Conservation (phyloP, 2,797 vertebrate genomes). For the Sarcophilus harrisii region DNA sequence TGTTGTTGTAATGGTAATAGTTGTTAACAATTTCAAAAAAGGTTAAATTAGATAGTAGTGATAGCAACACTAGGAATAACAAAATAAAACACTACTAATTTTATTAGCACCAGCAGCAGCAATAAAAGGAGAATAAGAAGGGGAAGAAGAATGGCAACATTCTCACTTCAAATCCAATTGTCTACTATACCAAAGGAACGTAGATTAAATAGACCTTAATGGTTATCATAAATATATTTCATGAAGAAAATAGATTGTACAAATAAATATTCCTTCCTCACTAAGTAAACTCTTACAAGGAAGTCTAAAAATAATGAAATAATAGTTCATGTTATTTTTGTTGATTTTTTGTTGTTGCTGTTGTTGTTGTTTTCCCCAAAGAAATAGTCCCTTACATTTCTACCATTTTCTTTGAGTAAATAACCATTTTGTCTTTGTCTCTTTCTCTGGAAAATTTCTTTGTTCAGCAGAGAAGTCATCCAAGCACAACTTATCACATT, state of each 20-base stretch:
- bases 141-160: neutral
- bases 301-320: neutral
- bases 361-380: neutral
- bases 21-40: too few relatives aligned
- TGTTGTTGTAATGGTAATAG: too few relatives aligned
- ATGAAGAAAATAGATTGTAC: neutral
- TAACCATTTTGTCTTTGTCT: neutral
- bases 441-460: neutral
- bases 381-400: neutral
- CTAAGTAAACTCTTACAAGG: neutral
- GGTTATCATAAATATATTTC: neutral
- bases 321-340: neutral
- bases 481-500: constrained; percentile 28
- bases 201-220: neutral
- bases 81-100: neutral
- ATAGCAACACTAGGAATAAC: neutral
- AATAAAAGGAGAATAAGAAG: too few relatives aligned
- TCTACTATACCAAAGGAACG: neutral
- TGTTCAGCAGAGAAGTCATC: constrained; percentile 12
- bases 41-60: neutral
- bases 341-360: neutral
- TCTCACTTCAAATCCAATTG: neutral
- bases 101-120: neutral
- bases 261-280: neutral
- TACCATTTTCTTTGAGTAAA: neutral